These are phyloP conservation scores for Intellagama lesueurii DNA, from an alignment of 2,797 vertebrate species.

Conservation along the genomic window DNA sequence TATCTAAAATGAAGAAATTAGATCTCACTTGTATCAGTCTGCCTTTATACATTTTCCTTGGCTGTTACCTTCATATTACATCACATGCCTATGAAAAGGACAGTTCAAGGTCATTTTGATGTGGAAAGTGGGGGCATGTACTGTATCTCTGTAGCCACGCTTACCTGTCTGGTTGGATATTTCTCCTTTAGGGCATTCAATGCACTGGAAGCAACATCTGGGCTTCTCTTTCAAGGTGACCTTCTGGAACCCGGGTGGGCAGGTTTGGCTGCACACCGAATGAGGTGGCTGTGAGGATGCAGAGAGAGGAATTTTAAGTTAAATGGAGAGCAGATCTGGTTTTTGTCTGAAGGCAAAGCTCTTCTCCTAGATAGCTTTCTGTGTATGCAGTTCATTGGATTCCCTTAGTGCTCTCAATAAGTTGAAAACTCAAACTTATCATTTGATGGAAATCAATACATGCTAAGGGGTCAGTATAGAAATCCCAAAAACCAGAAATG, in stretches of 20 bases:
- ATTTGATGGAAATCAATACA: no score
- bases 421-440: no score
- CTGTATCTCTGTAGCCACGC: neutral
- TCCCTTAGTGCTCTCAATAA: no score
- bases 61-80: neutral
- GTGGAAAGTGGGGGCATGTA: neutral
- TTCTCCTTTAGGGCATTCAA: neutral
- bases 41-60: neutral
- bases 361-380: no score
- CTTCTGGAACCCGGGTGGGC: neutral
- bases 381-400: no score
- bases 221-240: neutral
- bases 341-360: no score
- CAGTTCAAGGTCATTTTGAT: no score
- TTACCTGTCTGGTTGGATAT: constrained; percentile 3
- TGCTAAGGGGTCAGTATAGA: no score
- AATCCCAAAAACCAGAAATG: no score
- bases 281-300: neutral
- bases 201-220: neutral
- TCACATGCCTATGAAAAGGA: neutral
- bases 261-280: neutral
- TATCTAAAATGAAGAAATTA: neutral
- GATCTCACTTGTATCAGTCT: neutral
- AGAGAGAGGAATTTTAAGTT: neutral
- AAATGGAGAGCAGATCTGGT: no score